phyloP scores from a whole-genome alignment of 2,113 vertebrate genomes.

The rabbit (Oryctolagus cuniculus) region mOryCun1.1 NC_091434.1:65543001-65543500 shows the following conservation, averaged over 20 bases:
- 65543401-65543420: background rate
- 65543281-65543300: background rate
- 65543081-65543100: slow-evolving; percentile 67
- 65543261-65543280: background rate
- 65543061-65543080: slow-evolving; percentile 68
- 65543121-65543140: slow-evolving; percentile 47
- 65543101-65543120: slow-evolving; percentile 60
- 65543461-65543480: background rate
- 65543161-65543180: background rate
- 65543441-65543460: background rate
- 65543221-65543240: background rate
- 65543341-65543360: background rate
- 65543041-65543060: slow-evolving; percentile 57
- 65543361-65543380: background rate
- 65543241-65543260: background rate
- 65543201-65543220: background rate
- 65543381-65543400: background rate
- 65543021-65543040: slow-evolving; percentile 62
- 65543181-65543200: slow-evolving; percentile 21
- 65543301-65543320: background rate
- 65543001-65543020: slow-evolving; percentile 73
- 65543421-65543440: background rate
- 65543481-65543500: background rate
- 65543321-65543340: background rate
- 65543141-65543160: slow-evolving; percentile 30